These are phyloP conservation scores for Mico argentatus DNA, from an alignment of 2,797 vertebrate species.

Conservation along the genomic window DNA sequence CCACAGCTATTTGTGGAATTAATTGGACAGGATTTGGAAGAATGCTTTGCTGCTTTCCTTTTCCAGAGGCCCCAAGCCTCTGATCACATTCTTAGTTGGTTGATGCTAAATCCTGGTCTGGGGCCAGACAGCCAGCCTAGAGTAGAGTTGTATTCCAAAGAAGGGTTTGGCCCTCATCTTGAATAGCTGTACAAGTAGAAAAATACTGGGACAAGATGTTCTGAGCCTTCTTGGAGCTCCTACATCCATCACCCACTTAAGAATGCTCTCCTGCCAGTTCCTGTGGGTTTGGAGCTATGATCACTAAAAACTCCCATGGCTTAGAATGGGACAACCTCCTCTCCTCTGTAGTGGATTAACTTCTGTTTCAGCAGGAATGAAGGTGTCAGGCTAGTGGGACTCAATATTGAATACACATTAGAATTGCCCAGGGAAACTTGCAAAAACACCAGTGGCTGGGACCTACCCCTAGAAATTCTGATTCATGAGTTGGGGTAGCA, in stretches of 20 bases:
- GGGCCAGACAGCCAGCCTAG: not conserved
- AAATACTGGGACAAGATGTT: not conserved
- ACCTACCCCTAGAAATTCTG: not conserved
- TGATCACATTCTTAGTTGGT: not conserved
- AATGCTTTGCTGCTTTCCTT: not conserved
- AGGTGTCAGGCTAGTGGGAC: not conserved
- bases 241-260: too few relatives aligned
- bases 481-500: not conserved
- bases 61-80: not conserved
- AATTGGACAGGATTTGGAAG: not conserved
- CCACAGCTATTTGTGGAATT: not conserved
- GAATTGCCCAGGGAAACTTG: not conserved
- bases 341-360: not conserved
- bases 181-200: not conserved
- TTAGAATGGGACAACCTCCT: not conserved
- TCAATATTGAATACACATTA: not conserved
- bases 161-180: not conserved
- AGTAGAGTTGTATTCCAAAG: not conserved
- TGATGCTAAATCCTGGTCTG: not conserved
- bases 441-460: not conserved
- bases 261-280: not conserved
- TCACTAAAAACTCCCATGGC: too few relatives aligned
- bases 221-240: not conserved
- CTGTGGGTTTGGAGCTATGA: not conserved
- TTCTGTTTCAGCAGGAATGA: not conserved